phyloP scores from a whole-genome alignment of 2,888 invertebrate genomes.

The Nasonia oneida region DNA sequence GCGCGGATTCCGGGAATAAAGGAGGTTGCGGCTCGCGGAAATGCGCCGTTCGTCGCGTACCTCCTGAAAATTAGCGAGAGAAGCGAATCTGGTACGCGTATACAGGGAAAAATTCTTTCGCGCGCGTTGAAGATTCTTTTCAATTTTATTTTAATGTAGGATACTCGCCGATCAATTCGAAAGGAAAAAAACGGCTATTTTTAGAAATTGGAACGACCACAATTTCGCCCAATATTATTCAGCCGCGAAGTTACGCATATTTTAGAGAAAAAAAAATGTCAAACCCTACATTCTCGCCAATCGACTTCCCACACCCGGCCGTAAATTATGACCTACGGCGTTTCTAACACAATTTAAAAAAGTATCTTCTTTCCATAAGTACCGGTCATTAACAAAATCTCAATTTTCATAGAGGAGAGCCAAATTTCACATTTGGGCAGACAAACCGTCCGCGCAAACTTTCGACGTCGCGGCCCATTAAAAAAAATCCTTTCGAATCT shows the following conservation, averaged over 20 bases:
- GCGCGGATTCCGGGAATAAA: background rate
- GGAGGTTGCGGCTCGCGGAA: background rate
- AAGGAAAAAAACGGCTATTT: slow-evolving; percentile 18
- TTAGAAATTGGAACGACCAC: slow-evolving; percentile 34
- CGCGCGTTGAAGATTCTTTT: background rate
- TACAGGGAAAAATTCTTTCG: background rate
- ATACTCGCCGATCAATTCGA: background rate
- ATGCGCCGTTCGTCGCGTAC: background rate
- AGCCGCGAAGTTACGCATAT: slow-evolving; percentile 18
- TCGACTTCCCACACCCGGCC: background rate
- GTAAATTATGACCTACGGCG: background rate
- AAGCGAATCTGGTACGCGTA: background rate
- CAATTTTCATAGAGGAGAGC: background rate
- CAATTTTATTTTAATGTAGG: too few relatives aligned
- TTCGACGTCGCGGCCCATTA: background rate
- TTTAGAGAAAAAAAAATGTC: slow-evolving; percentile 9
- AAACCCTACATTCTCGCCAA: background rate
- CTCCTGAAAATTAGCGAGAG: background rate
- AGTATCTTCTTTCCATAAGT: background rate
- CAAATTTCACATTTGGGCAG: background rate
- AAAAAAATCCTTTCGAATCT: slow-evolving; percentile 9
- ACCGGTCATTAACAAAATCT: background rate
- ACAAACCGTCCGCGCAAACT: background rate
- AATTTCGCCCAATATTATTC: slow-evolving; percentile 28
- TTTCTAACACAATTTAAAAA: background rate